phyloP scores from a whole-genome alignment of 2,888 invertebrate species.

The Caenorhabditis wallacei region DNA sequence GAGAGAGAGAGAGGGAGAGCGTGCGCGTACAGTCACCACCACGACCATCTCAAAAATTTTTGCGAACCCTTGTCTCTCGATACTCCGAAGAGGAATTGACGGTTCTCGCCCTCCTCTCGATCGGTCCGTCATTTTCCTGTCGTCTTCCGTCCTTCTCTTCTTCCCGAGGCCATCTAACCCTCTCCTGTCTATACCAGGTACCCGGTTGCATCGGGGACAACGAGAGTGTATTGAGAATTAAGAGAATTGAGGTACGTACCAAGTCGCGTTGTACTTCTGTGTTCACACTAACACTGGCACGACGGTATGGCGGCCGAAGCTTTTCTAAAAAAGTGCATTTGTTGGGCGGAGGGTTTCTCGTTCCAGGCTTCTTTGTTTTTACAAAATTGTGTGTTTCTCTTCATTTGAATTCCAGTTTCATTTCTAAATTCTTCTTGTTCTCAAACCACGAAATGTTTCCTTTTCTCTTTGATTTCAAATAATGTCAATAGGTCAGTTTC shows the following conservation, averaged over 20 bases:
- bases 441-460: constrained; percentile 25
- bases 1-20: constrained; percentile 9
- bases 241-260: constrained; percentile 37
- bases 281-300: constrained; percentile 58
- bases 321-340: constrained; percentile 27
- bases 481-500: constrained; percentile 30
- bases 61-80: constrained; percentile 35
- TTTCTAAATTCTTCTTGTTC: background rate
- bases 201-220: constrained; percentile 54
- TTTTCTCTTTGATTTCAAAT: constrained; percentile 5
- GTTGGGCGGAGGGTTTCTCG: constrained; percentile 19
- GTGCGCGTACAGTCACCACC: constrained; percentile 40
- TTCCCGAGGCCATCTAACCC: constrained; percentile 45
- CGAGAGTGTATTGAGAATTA: constrained; percentile 28
- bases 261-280: constrained; percentile 54
- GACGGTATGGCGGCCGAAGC: constrained; percentile 40
- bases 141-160: constrained; percentile 6
- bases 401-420: constrained; percentile 18
- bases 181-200: constrained; percentile 57
- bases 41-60: constrained; percentile 39
- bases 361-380: constrained; percentile 17
- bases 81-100: constrained; percentile 29
- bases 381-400: background rate
- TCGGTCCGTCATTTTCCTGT: constrained; percentile 29
- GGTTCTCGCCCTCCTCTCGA: constrained; percentile 42